Conservation (phyloP, 1,140 invertebrate species). For the Lordiphosa clarofinis region DNA sequence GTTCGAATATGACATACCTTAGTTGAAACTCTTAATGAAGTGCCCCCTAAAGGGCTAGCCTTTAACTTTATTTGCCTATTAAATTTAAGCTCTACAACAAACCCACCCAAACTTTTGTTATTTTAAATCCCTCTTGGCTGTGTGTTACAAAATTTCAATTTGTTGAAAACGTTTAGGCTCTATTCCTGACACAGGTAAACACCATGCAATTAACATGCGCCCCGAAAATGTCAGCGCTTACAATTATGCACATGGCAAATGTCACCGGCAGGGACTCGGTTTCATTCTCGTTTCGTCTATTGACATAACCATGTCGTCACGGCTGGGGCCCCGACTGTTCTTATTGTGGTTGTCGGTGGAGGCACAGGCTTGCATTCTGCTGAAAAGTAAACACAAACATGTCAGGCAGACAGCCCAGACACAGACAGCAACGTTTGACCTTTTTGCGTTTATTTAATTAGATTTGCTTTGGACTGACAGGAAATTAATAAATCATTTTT, state of each 20-base stretch:
- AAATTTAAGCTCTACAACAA: too few species aligned
- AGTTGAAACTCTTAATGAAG: too few species aligned
- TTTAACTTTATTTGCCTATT: too few species aligned
- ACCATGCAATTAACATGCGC: too few species aligned
- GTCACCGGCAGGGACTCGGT: slow-evolving; percentile 20
- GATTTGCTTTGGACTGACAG: slow-evolving; percentile 9
- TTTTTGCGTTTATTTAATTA: slow-evolving; percentile 9
- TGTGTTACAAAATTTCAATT: slow-evolving; percentile 38
- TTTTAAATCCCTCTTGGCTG: too few species aligned
- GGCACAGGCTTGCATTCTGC: slow-evolving; percentile 2
- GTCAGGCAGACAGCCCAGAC: slow-evolving; percentile 14
- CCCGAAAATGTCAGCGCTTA: slow-evolving; percentile 16
- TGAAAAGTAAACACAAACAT: slow-evolving; percentile 44
- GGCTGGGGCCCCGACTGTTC: slow-evolving; percentile 15
- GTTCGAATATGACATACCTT: too few species aligned
- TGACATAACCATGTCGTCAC: slow-evolving; percentile 59
- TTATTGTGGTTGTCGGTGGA: too few species aligned
- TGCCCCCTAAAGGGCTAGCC: too few species aligned
- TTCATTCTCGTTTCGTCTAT: slow-evolving; percentile 22
- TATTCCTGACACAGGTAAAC: too few species aligned
- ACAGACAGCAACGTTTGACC: slow-evolving; percentile 20
- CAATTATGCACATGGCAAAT: slow-evolving; percentile 60
- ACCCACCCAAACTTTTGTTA: too few species aligned
- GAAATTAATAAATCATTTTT: slow-evolving; percentile 53
- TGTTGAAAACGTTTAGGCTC: slow-evolving; percentile 30